A percentile compares a stretch with the other conserved stretches of the same genome.
These are phyloP conservation scores for Rhagonycha lutea DNA, from an alignment of 2,888 invertebrate species.

Conservation along the genomic window DNA sequence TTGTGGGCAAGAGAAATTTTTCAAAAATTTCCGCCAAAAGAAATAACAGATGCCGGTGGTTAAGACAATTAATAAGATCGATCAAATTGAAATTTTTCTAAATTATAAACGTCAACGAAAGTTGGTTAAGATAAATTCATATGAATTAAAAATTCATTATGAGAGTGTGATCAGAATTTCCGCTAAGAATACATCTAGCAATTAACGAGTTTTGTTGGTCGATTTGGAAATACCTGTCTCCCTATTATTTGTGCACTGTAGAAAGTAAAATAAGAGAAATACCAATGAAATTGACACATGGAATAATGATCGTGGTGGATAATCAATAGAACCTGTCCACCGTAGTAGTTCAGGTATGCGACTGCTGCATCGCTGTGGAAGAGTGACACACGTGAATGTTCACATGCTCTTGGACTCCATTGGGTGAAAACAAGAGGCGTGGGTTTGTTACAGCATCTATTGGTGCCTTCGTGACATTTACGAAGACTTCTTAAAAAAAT, in stretches of 20 bases:
- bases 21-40: neutral
- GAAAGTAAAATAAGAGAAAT: slow-evolving; percentile 24
- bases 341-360: slow-evolving; percentile 26
- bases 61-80: neutral
- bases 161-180: slow-evolving; percentile 4
- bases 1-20: neutral
- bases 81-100: neutral
- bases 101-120: neutral
- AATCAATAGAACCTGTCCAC: slow-evolving; percentile 34
- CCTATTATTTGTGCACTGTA: slow-evolving; percentile 12
- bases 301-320: slow-evolving; percentile 37
- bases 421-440: slow-evolving; percentile 46
- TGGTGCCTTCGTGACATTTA: slow-evolving; percentile 35
- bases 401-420: slow-evolving; percentile 35
- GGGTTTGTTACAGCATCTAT: slow-evolving; percentile 34
- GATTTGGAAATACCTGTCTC: slow-evolving; percentile 10
- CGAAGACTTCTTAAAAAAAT: slow-evolving; percentile 32
- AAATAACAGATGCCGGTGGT: neutral
- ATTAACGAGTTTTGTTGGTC: slow-evolving; percentile 15
- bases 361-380: slow-evolving; percentile 23
- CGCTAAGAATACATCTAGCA: neutral
- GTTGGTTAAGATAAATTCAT: neutral
- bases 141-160: neutral
- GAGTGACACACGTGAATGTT: slow-evolving; percentile 36
- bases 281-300: slow-evolving; percentile 33